These are phyloP conservation scores for Actenoides lindsayi DNA, from an alignment of 2,113 vertebrate genomes.

Conservation along the genomic window DNA sequence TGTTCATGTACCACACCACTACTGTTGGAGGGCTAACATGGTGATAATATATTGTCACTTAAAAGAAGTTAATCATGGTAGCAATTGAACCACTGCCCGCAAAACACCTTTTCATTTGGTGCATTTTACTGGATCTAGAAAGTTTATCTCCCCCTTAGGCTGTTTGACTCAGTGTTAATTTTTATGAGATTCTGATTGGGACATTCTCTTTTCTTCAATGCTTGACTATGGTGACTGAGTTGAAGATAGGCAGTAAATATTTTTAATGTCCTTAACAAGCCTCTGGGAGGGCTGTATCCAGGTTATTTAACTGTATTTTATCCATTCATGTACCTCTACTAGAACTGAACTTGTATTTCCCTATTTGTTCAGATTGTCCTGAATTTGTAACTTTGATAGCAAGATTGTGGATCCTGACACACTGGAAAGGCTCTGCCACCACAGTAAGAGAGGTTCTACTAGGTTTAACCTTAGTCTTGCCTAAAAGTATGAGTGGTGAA, in stretches of 20 bases:
- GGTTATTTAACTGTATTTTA: not conserved
- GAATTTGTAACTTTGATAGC: not conserved
- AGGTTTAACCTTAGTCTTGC: not conserved
- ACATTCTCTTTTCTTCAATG: not conserved
- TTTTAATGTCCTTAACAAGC: not conserved
- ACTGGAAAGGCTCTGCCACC: not conserved
- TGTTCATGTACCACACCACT: not conserved
- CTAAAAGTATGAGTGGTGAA: not conserved
- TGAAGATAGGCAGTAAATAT: not conserved
- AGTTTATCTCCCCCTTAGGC: not conserved
- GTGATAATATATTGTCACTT: not conserved
- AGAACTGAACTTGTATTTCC: not conserved
- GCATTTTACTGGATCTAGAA: not conserved
- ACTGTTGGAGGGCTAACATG: not conserved
- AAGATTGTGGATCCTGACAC: not conserved
- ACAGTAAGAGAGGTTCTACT: not conserved
- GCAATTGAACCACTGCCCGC: not conserved
- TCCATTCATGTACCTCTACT: not conserved
- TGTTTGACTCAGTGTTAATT: not conserved
- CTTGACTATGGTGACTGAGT: not conserved
- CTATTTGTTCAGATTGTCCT: not conserved
- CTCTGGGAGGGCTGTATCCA: not conserved
- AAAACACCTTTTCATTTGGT: not conserved
- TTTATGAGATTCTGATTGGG: not conserved
- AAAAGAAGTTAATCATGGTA: not conserved